Percentiles rank a stretch among this genome's conserved stretches.
Evolutionary conservation across 2,797 vertebrate species (phyloP).

Genomic region (Thaleichthys pacificus): DNA sequence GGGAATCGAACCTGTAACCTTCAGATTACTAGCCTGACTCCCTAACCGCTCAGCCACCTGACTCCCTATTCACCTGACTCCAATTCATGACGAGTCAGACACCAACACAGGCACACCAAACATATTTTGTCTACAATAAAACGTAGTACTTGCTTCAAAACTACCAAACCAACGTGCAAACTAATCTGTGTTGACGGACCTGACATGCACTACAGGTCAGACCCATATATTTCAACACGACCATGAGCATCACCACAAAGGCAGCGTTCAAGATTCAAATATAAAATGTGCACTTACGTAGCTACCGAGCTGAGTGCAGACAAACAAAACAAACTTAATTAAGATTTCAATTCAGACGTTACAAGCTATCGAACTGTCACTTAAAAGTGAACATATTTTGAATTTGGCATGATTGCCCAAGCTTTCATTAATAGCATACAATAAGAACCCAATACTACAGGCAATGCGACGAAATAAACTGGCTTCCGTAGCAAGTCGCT

Average conservation of each 20-base stretch:
- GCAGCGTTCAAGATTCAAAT: not conserved
- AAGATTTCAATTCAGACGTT: too few species aligned
- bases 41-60: too few species aligned
- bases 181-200: not conserved
- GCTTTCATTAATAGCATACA: too few species aligned
- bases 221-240: not conserved
- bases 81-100: constrained; percentile 59
- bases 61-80: too few species aligned
- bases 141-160: not conserved
- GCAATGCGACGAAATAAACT: not conserved
- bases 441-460: not conserved
- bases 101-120: constrained; percentile 37
- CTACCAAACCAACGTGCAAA: not conserved
- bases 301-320: too few species aligned
- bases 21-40: too few species aligned
- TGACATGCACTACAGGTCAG: not conserved
- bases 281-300: too few species aligned
- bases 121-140: constrained; percentile 2
- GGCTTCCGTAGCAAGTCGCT: not conserved
- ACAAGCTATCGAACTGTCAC: not conserved
- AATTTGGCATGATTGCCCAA: not conserved
- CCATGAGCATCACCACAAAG: not conserved
- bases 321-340: too few species aligned
- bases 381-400: not conserved
- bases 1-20: too few species aligned